phyloP scores from a whole-genome alignment of 1,140 invertebrate genomes.

The Luehdorfia chinensis region DNA sequence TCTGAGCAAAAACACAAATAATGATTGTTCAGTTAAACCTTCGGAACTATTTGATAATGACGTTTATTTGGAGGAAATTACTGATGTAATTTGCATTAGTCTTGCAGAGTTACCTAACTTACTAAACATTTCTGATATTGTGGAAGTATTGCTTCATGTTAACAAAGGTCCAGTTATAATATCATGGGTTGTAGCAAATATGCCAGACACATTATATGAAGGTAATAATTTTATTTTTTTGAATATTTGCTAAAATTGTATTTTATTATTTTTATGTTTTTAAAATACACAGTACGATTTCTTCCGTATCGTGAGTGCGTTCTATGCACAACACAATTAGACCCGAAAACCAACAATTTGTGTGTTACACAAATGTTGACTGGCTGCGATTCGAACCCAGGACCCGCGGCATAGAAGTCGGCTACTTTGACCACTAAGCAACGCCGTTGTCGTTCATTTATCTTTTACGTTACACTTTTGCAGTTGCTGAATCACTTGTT shows the following conservation, averaged over 20 bases:
- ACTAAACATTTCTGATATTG: slow-evolving; percentile 88
- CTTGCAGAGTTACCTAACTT: slow-evolving; percentile 93
- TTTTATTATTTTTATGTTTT: too few relatives aligned
- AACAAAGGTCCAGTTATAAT: slow-evolving; percentile 94
- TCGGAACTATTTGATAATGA: slow-evolving; percentile 97
- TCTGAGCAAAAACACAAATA: slow-evolving; percentile 71
- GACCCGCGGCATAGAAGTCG: too few relatives aligned
- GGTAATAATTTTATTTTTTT: slow-evolving; percentile 76
- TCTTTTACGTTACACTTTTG: not conserved
- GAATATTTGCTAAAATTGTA: too few relatives aligned
- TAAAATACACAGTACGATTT: too few relatives aligned
- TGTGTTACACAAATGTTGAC: too few relatives aligned
- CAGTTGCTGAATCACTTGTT: slow-evolving; percentile 91
- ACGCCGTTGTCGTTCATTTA: too few relatives aligned
- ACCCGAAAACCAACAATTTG: too few relatives aligned
- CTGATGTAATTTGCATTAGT: slow-evolving; percentile 96
- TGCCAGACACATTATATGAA: slow-evolving; percentile 95
- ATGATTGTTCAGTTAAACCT: slow-evolving; percentile 86
- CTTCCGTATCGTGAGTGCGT: too few relatives aligned
- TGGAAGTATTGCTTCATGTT: slow-evolving; percentile 93
- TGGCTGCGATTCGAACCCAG: too few relatives aligned
- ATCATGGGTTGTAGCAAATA: slow-evolving; percentile 93
- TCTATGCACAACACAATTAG: too few relatives aligned
- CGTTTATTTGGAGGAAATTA: slow-evolving; percentile 96
- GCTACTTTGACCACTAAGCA: too few relatives aligned